phyloP scores from a whole-genome alignment of 2,888 invertebrate species.

The Prionchulus punctatus region DNA sequence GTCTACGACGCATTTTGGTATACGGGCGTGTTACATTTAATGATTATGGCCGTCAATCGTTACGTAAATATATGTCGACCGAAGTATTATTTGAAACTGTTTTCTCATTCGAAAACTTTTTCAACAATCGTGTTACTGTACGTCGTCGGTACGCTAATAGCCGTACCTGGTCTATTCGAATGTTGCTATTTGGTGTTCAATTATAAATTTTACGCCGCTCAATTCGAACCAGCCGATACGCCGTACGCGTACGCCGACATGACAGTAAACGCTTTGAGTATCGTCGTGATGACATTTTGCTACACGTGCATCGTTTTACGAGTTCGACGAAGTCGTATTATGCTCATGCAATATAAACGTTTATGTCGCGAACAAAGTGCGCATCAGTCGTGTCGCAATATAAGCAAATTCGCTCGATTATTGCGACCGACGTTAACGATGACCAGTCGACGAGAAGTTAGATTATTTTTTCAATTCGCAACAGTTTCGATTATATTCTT shows the following conservation, averaged over 20 bases:
- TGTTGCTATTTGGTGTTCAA: slow-evolving; percentile 11
- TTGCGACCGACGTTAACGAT: neutral
- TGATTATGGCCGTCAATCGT: slow-evolving; percentile 12
- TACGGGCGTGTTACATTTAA: slow-evolving; percentile 12
- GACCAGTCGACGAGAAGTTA: slow-evolving; percentile 8
- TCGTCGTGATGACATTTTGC: slow-evolving; percentile 11
- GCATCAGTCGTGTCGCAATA: too few relatives aligned
- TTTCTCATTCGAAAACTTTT: neutral
- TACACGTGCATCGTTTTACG: slow-evolving; percentile 7
- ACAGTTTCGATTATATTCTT: slow-evolving; percentile 10
- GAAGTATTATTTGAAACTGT: slow-evolving; percentile 1
- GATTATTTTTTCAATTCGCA: slow-evolving; percentile 12
- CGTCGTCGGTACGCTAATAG: slow-evolving; percentile 1
- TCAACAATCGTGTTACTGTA: neutral
- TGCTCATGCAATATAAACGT: slow-evolving; percentile 5
- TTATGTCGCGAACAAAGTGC: neutral
- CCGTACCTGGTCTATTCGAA: slow-evolving; percentile 7
- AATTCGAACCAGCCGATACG: slow-evolving; percentile 2
- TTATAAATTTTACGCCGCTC: slow-evolving; percentile 7
- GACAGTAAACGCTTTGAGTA: slow-evolving; percentile 1
- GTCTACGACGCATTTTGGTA: slow-evolving; percentile 14
- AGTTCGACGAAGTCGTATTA: slow-evolving; percentile 9
- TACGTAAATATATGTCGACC: slow-evolving; percentile 12
- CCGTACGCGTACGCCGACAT: slow-evolving; percentile 10
- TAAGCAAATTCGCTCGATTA: neutral